Evolutionary conservation across 2,888 invertebrate genomes (phyloP).

Genomic region (Dryobota labecula): DNA sequence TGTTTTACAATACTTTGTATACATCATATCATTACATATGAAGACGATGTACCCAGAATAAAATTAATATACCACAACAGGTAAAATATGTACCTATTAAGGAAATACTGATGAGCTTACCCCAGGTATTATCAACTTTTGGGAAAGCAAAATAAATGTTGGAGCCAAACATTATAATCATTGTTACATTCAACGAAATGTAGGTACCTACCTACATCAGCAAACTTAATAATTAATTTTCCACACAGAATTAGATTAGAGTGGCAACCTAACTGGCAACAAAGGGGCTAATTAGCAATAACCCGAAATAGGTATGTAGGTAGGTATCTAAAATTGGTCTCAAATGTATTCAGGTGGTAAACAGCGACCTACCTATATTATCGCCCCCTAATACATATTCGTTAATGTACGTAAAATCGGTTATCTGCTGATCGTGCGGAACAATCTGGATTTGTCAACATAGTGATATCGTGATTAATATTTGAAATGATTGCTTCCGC

Average conservation of each 20-base stretch:
- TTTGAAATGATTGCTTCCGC: conserved; percentile 30
- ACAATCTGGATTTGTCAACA: conserved; percentile 23
- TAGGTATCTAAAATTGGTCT: not conserved
- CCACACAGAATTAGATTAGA: conserved; percentile 21
- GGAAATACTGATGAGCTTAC: too few relatives aligned
- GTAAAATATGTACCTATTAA: too few relatives aligned
- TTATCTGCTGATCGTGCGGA: conserved; percentile 44
- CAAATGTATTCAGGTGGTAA: conserved; percentile 15
- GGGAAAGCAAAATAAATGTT: not conserved
- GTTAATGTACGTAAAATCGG: conserved; percentile 30
- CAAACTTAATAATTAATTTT: conserved; percentile 41
- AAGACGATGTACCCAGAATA: too few relatives aligned
- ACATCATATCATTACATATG: too few relatives aligned
- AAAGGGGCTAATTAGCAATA: conserved; percentile 37
- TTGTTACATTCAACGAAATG: not conserved
- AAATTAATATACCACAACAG: too few relatives aligned
- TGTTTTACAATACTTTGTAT: too few relatives aligned
- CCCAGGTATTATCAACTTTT: not conserved
- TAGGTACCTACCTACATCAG: not conserved
- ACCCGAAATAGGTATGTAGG: conserved; percentile 1
- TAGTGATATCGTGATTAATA: conserved; percentile 17
- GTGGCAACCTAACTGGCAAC: conserved; percentile 10
- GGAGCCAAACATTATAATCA: not conserved
- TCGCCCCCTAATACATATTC: conserved; percentile 16
- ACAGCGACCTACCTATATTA: not conserved